Base-by-base conservation (phyloP, 1,140 invertebrate genomes). In the Papilio machaon region DNA sequence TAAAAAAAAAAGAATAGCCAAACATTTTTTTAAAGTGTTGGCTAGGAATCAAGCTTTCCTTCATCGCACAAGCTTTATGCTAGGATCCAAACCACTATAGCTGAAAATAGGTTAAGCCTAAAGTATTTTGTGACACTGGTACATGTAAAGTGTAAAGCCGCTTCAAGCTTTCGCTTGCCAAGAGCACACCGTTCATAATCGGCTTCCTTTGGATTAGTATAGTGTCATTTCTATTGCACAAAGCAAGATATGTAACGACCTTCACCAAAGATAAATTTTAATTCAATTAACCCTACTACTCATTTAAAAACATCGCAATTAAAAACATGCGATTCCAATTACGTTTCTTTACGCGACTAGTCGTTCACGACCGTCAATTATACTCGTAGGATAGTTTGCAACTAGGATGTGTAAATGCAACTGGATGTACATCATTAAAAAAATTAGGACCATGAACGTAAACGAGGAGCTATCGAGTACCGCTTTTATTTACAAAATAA, bases 41-140 rank as follows among this genome's bases (percentile, higher is more conserved):
- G 58, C 58, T 5, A 60, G 19, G 2, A 60, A 11, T 60, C 58
- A 23, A 60, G 10, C n/a, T 15, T 6, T 52, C 49, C 49, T 17
- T 1, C 17, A 19, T n/a, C 11, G 17, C 23, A 0, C 10, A 10
- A 64, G 23, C 23, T 64, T 23, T 64, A 30, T 23, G 60, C 7
- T 64, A 64, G 23, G 17, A 64, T 64, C 30, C 60, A 64, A 30
- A 64, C 60, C 30, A 70, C 23, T 70, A 17, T 35, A 70, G 30
- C 30, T 70, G 11, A 70, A 70, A 35, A 70, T 70, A 70, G 64
- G 64, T 70, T 70, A 70, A 70, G 23, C 64, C 64, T 70, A 70
- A 70, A 70, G 64, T 70, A 70, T 70, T 70, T 35, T 64, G 60
- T 23, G 60, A 70, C 30, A 35, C 30, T 70, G 30, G 23, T 70